These are phyloP conservation scores for Stichopus horrens DNA, from an alignment of 53 echinoderm and acorn worm species.

Conservation along the genomic window DNA sequence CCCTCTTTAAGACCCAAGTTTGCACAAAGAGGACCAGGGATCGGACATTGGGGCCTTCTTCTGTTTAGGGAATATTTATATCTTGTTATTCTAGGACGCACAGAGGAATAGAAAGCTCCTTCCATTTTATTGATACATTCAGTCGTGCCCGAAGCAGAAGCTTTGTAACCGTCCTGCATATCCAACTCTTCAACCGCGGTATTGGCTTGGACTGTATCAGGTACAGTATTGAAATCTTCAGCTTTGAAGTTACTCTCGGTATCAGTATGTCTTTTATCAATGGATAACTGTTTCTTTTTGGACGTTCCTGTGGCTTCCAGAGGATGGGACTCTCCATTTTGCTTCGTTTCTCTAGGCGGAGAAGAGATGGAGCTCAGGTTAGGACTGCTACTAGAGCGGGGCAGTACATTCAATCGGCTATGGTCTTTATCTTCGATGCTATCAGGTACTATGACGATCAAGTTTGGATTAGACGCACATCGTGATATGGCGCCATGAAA, in stretches of 20 bases:
- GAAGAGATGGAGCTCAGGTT: neutral
- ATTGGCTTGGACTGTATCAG: no score
- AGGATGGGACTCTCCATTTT: no score
- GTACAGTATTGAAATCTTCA: no score
- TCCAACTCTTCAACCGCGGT: no score
- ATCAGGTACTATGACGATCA: conserved; percentile 20
- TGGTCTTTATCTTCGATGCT: neutral
- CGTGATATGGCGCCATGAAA: neutral
- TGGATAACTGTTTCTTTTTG: neutral
- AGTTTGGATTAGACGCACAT: conserved; percentile 17
- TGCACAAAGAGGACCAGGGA: neutral
- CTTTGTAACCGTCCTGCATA: neutral
- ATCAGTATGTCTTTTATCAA: neutral
- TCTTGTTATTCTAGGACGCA: neutral
- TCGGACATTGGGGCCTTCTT: neutral
- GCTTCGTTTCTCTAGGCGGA: neutral
- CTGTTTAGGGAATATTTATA: neutral
- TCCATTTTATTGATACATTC: neutral
- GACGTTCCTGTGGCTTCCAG: no score
- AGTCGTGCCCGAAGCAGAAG: neutral
- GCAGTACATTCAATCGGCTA: neutral
- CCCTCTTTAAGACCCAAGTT: neutral
- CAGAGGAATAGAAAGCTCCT: neutral
- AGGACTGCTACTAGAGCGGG: conserved; percentile 20
- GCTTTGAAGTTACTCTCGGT: no score